A percentile compares a stretch with the other conserved stretches of the same genome.
These are phyloP conservation scores for Ptychoptera albimana DNA, from an alignment of 2,888 invertebrate genomes.

Conservation along the genomic window DNA sequence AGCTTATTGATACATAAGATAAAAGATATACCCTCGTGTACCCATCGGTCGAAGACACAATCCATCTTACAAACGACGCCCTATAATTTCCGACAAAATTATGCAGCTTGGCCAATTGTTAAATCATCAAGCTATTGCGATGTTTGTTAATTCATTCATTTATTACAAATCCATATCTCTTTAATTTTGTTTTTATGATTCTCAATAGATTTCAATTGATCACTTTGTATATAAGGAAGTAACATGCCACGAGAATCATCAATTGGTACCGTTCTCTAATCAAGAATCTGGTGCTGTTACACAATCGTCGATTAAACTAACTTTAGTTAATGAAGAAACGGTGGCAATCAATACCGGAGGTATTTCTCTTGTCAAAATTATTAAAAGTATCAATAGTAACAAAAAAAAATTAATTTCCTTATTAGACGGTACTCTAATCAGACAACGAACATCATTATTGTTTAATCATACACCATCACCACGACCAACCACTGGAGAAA, in stretches of 20 bases:
- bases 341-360: constrained; percentile 20
- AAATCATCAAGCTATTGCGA: constrained; percentile 55
- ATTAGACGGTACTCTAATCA: constrained; percentile 20
- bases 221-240: constrained; percentile 57
- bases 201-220: constrained; percentile 46
- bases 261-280: constrained; percentile 62
- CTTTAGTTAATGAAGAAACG: constrained; percentile 35
- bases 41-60: constrained; percentile 55
- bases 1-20: constrained; percentile 56
- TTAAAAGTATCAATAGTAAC: constrained; percentile 7
- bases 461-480: constrained; percentile 55
- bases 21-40: constrained; percentile 53
- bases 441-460: constrained; percentile 43
- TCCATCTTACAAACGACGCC: constrained; percentile 65
- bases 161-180: neutral
- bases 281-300: constrained; percentile 56
- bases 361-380: constrained; percentile 10
- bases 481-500: constrained; percentile 51
- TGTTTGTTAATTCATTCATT: constrained; percentile 17
- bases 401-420: constrained; percentile 4
- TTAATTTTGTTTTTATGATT: constrained; percentile 1
- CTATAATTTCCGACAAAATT: constrained; percentile 57
- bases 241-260: constrained; percentile 53
- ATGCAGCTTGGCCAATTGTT: constrained; percentile 55
- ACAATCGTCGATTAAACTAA: constrained; percentile 40